Conservation (phyloP, 1,140 invertebrate genomes). For the Tribolium castaneum region DNA sequence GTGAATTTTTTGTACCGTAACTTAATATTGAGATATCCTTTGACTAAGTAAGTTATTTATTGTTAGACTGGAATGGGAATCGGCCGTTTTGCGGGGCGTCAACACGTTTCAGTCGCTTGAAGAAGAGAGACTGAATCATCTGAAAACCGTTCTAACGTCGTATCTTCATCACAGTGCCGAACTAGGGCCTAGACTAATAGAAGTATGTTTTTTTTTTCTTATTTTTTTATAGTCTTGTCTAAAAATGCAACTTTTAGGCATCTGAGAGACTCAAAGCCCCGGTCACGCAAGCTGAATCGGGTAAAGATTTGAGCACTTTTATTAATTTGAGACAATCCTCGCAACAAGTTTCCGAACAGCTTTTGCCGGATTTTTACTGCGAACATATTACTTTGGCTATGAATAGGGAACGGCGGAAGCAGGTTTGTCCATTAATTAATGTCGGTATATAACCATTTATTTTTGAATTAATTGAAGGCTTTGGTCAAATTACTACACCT, state of each 20-base stretch:
- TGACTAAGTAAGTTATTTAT: constrained; percentile 23
- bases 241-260: constrained; percentile 66
- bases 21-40: neutral
- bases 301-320: constrained; percentile 78
- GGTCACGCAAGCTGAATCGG: constrained; percentile 76
- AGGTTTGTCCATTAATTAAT: constrained; percentile 65
- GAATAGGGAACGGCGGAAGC: constrained; percentile 89
- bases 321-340: constrained; percentile 70
- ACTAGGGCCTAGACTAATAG: constrained; percentile 77
- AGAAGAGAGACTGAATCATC: constrained; percentile 85
- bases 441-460: constrained; percentile 8
- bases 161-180: constrained; percentile 84
- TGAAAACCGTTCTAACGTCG: constrained; percentile 81
- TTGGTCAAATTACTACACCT: constrained; percentile 85
- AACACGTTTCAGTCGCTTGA: constrained; percentile 85
- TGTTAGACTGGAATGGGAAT: constrained; percentile 89
- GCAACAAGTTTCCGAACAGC: constrained; percentile 75
- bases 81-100: constrained; percentile 83
- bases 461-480: constrained; percentile 65
- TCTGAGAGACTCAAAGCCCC: constrained; percentile 77
- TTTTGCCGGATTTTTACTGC: constrained; percentile 93
- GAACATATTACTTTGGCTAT: constrained; percentile 93
- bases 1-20: constrained; percentile 4
- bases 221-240: no score
- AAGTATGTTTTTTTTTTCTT: constrained; percentile 59